phyloP scores from a whole-genome alignment of 2,888 invertebrate species.

The Dynastes grantii region DNA sequence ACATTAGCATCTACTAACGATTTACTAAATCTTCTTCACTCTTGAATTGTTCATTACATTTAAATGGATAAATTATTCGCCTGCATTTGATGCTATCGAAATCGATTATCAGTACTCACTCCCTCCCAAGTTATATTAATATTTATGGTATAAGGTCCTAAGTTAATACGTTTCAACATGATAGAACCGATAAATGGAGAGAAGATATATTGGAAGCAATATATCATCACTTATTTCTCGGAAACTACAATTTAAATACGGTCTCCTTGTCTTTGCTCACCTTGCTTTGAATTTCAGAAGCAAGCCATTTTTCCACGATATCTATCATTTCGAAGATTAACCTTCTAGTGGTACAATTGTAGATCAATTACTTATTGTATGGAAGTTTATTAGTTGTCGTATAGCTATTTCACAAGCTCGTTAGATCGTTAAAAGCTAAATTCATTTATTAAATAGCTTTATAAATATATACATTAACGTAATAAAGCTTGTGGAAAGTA shows the following conservation, averaged over 20 bases:
- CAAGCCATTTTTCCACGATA: not conserved
- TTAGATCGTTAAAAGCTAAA: too few relatives aligned
- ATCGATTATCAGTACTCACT: not conserved
- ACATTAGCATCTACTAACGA: slow-evolving; percentile 2
- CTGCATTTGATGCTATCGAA: slow-evolving; percentile 7
- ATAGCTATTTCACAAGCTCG: too few relatives aligned
- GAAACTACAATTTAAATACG: not conserved
- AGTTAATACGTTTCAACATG: slow-evolving; percentile 14
- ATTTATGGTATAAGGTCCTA: slow-evolving; percentile 7
- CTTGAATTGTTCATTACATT: slow-evolving; percentile 6
- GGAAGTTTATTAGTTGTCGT: too few relatives aligned
- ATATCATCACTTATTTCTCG: not conserved
- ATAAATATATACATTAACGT: not conserved
- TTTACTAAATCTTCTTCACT: not conserved
- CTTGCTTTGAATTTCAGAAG: not conserved
- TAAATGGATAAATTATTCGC: slow-evolving; percentile 32
- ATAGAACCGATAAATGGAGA: not conserved
- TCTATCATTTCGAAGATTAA: too few relatives aligned
- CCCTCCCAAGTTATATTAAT: not conserved
- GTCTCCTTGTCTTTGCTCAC: not conserved
- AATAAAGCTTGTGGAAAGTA: not conserved
- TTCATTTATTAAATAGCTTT: slow-evolving; percentile 11
- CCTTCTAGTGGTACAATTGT: too few relatives aligned
- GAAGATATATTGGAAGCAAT: not conserved
- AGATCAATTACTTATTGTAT: too few relatives aligned